A percentile compares a stretch with the other conserved stretches of the same genome.
Conservation (phyloP, 2,113 vertebrate genomes). For the Salvelinus fontinalis region DNA sequence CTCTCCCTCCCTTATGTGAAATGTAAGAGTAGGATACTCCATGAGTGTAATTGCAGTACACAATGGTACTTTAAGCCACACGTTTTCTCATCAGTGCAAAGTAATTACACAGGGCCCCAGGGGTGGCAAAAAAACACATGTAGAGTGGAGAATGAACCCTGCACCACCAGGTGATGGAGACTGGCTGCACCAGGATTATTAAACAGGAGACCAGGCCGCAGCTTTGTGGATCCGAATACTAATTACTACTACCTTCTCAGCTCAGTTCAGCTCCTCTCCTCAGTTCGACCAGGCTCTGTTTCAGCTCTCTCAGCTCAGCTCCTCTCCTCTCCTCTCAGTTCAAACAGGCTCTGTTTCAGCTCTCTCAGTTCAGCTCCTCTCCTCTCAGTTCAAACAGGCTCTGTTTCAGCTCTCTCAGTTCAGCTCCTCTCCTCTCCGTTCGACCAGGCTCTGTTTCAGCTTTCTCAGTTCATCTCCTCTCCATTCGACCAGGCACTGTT, state of each 20-base stretch:
- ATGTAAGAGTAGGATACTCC: slow-evolving; percentile 8
- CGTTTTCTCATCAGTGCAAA: slow-evolving; percentile 54
- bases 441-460: too few species aligned
- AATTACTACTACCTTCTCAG: slow-evolving; percentile 32
- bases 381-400: too few species aligned
- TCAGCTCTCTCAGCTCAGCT: not conserved
- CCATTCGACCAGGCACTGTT: too few species aligned
- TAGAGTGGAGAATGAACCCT: slow-evolving; percentile 47
- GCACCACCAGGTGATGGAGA: slow-evolving; percentile 47
- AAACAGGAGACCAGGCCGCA: slow-evolving; percentile 31
- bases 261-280: not conserved
- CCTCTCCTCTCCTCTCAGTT: too few species aligned
- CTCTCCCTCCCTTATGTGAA: too few species aligned
- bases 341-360: not conserved
- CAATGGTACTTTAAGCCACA: slow-evolving; percentile 52
- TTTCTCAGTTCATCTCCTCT: too few species aligned
- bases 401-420: too few species aligned
- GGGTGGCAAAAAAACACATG: slow-evolving; percentile 56
- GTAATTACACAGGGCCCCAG: slow-evolving; percentile 54
- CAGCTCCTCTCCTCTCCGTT: too few species aligned
- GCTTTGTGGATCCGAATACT: slow-evolving; percentile 45
- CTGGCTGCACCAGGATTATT: slow-evolving; percentile 47
- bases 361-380: too few species aligned
- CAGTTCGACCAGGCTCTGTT: too few species aligned
- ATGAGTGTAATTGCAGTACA: slow-evolving; percentile 42